These are phyloP conservation scores for Thymelicus acteon DNA, from an alignment of 2,888 invertebrate genomes.

Conservation along the genomic window DNA sequence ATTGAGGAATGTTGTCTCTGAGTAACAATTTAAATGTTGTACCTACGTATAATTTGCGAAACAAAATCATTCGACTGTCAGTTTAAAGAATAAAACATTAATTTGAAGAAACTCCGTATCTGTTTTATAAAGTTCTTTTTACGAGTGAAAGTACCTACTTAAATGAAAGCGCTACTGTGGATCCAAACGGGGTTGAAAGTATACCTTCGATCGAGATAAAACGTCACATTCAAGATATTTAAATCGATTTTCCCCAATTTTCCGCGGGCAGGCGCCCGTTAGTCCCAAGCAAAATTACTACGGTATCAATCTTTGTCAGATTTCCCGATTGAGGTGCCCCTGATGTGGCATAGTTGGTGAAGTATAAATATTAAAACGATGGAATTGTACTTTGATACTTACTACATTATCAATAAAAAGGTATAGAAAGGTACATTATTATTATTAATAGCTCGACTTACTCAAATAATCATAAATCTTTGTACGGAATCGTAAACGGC, in stretches of 20 bases:
- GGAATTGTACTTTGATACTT: too few relatives aligned
- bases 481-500: too few relatives aligned
- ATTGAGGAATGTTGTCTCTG: slow-evolving; percentile 39
- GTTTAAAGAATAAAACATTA: neutral
- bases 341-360: neutral
- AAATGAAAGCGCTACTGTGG: slow-evolving; percentile 4
- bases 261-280: slow-evolving; percentile 76
- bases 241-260: slow-evolving; percentile 84
- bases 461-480: too few relatives aligned
- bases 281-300: slow-evolving; percentile 51
- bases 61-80: too few relatives aligned
- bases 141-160: neutral
- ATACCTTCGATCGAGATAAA: slow-evolving; percentile 75
- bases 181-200: slow-evolving; percentile 52
- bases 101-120: neutral
- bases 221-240: slow-evolving; percentile 82
- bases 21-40: neutral
- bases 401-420: too few relatives aligned
- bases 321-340: neutral
- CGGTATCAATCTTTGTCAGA: slow-evolving; percentile 13
- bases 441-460: too few relatives aligned
- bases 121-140: neutral
- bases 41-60: too few relatives aligned
- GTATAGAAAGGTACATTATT: too few relatives aligned
- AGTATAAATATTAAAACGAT: too few relatives aligned